Percentiles rank a stretch among this genome's conserved stretches.
These are phyloP conservation scores for Anthophora plumipes DNA, from an alignment of 2,888 invertebrate species.

Conservation along the genomic window DNA sequence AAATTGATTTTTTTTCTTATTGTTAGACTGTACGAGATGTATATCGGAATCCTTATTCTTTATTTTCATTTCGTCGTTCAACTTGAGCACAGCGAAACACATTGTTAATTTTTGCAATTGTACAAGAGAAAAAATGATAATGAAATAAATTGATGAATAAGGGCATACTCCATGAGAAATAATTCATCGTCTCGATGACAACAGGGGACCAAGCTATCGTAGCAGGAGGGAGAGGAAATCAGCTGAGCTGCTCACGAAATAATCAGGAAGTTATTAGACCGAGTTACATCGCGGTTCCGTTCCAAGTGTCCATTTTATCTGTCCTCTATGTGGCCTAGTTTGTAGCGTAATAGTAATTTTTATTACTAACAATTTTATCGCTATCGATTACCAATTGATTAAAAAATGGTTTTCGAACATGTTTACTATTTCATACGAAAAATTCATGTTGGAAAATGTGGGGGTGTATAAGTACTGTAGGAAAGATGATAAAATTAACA, in stretches of 20 bases:
- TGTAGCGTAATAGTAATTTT: not conserved
- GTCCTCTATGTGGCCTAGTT: conserved; percentile 10
- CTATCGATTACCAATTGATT: not conserved
- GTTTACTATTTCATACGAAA: too few species aligned
- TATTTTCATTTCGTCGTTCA: too few species aligned
- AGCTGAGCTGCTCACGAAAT: conserved; percentile 63
- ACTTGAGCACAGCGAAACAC: too few species aligned
- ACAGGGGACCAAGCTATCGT: conserved; percentile 23
- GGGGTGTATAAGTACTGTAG: too few species aligned
- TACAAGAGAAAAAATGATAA: too few species aligned
- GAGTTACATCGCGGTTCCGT: conserved; percentile 55
- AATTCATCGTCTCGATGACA: conserved; percentile 26
- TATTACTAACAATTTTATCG: not conserved
- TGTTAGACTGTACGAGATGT: too few species aligned
- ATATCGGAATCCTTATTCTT: too few species aligned
- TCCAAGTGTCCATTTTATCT: conserved; percentile 32
- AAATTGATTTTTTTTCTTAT: too few species aligned
- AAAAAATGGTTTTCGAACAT: not conserved
- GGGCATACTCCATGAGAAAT: conserved; percentile 25
- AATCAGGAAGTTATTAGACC: conserved; percentile 68
- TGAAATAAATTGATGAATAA: too few species aligned
- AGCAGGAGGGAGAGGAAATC: conserved; percentile 54
- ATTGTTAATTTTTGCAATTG: too few species aligned
- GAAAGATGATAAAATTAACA: too few species aligned
- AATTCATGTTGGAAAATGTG: too few species aligned